Evolutionary conservation across 1,140 invertebrate species (phyloP).

Genomic region (Dysdera silvatica): DNA sequence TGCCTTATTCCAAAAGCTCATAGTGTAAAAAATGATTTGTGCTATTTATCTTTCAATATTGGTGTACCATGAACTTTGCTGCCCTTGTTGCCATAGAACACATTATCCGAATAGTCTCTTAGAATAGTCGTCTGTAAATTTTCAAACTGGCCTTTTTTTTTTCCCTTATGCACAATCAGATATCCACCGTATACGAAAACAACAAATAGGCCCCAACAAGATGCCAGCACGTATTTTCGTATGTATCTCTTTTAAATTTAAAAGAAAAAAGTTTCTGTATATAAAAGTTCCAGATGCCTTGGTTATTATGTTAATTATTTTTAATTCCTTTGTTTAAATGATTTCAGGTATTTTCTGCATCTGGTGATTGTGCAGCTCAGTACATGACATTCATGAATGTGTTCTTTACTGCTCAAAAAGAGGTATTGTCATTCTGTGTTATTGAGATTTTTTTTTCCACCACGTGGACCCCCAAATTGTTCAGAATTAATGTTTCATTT

Average conservation of each 20-base stretch:
- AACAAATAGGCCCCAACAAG: conserved; percentile 6
- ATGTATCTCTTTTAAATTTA: conserved; percentile 3
- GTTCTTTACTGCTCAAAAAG: conserved; percentile 88
- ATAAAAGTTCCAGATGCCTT: not conserved
- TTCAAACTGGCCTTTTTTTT: not conserved
- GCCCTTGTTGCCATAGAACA: too few species aligned
- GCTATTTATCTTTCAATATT: too few species aligned
- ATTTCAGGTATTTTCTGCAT: conserved; percentile 76
- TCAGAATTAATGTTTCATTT: conserved; percentile 22
- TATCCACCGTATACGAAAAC: conserved; percentile 18
- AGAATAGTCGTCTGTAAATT: not conserved
- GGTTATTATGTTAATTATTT: conserved; percentile 41
- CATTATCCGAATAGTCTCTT: too few species aligned
- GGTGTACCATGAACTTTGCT: too few species aligned
- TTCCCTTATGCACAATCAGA: not conserved
- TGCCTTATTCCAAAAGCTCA: too few species aligned
- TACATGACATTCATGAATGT: conserved; percentile 99
- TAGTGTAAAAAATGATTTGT: too few species aligned
- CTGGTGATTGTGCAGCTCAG: conserved; percentile 81
- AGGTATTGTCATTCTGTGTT: conserved; percentile 44
- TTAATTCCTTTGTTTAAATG: too few species aligned
- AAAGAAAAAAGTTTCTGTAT: not conserved
- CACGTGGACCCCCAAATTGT: too few species aligned
- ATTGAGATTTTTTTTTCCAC: too few species aligned
- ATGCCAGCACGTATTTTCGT: conserved; percentile 12